Evolutionary conservation across 2,797 vertebrate genomes (phyloP), one percentile per base, ranked within the genome.

Genomic region (Hypotaenidia okinawae): DNA sequence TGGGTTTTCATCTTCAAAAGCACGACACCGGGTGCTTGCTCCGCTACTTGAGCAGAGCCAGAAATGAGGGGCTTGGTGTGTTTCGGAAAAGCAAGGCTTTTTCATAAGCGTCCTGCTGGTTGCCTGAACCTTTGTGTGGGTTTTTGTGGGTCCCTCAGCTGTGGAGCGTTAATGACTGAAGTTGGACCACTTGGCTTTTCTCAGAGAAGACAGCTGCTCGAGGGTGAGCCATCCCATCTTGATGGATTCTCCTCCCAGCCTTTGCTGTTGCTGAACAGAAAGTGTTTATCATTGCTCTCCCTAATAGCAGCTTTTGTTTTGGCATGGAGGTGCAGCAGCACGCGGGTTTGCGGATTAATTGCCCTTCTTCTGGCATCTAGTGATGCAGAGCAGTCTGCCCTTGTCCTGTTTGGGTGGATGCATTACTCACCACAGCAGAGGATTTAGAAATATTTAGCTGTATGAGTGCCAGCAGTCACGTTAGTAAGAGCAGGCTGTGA

Each of bases 1-100:
- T 30, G 25, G 49, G 8, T 87, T 83, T 90, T 52, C 37, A 37
- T n/a, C 14, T 61, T 55, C 69, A 33, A 33, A 87, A 90, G 6
- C 32, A 37, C 0, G 0, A 17, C 0, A 0, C 49, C 0, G 9
- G 17, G 19, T 37, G 61, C 45, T 85, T 32, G 1, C 21, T 89
- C 21, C 41, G 51, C 21, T 74, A 6, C 35, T 58, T 45, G 35
- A 83, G 27, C 28, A 74, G 64, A 87, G 41, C 11, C 68, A 64
- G 57, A 61, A 87, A 25, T 0, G 1, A 66, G 35, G 11, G 17
- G 27, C 27, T 81, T 69, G n/a, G 9, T 73, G 7, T 0, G 0
- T 94, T 84, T 77, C 25, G 35, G 49, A 15, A 68, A 68, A 83
- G 28, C 15, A 10, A 45, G n/a, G 10, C 30, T 73, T 68, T 80